Percentiles rank a stretch among this genome's conserved stretches.
Conservation (phyloP, 2,888 invertebrate genomes). For the Lepas anatifera region DNA sequence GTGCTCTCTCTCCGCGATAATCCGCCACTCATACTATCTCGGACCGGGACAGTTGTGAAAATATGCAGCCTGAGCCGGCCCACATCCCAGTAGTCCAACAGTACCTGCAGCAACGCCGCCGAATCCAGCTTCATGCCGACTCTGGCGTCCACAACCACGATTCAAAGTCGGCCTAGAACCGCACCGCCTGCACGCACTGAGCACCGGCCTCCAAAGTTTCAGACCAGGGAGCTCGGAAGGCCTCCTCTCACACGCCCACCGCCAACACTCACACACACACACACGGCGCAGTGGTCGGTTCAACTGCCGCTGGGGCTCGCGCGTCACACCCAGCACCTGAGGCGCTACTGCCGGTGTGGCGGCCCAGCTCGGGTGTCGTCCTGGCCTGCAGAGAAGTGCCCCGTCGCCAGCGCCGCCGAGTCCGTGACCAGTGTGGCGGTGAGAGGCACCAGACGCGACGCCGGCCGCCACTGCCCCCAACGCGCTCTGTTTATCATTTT, state of each 20-base stretch:
- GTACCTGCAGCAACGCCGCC: background rate
- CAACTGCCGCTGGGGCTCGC: too few relatives aligned
- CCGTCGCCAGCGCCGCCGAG: background rate
- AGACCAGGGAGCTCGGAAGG: too few relatives aligned
- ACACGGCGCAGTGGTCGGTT: background rate
- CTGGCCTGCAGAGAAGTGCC: background rate
- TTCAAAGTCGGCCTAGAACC: too few relatives aligned
- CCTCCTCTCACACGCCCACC: background rate
- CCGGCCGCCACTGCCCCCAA: too few relatives aligned
- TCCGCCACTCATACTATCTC: too few relatives aligned
- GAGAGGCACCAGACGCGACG: background rate
- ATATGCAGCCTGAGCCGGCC: too few relatives aligned
- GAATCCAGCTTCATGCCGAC: background rate
- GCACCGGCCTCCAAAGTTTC: too few relatives aligned
- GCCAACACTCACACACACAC: background rate
- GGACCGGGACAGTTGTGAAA: too few relatives aligned
- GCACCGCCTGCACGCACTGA: too few relatives aligned
- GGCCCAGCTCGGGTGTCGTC: background rate
- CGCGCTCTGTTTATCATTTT: slow-evolving; percentile 9
- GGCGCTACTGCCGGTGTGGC: background rate
- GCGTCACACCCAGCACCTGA: background rate
- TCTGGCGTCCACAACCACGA: too few relatives aligned
- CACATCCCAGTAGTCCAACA: too few relatives aligned
- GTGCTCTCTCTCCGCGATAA: too few relatives aligned
- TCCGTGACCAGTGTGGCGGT: background rate